Conservation (phyloP, 2,113 vertebrate species). For the Brachyhypopomus gauderio region DNA sequence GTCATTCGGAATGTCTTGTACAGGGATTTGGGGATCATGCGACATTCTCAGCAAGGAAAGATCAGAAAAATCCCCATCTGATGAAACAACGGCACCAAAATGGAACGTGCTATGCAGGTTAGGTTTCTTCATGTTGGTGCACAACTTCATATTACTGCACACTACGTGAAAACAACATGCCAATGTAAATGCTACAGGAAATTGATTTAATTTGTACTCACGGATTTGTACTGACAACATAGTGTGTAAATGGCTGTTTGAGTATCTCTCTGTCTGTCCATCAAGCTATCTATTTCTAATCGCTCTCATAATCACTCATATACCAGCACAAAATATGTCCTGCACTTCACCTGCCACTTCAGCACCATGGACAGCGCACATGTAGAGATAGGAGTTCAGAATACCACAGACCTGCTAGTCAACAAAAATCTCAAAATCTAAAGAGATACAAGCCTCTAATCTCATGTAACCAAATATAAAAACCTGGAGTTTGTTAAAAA, state of each 20-base stretch:
- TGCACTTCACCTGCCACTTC: not conserved
- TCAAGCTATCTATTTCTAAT: too few species aligned
- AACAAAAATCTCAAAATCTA: too few species aligned
- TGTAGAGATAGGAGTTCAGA: not conserved
- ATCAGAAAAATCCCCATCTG: slow-evolving; percentile 65
- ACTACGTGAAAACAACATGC: not conserved
- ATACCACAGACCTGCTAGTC: too few species aligned
- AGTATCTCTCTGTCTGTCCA: too few species aligned
- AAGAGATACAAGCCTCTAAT: too few species aligned
- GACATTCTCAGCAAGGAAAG: slow-evolving; percentile 53
- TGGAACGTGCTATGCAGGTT: slow-evolving; percentile 35
- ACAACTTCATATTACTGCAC: not conserved
- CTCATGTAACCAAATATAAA: too few species aligned
- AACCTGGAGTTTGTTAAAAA: too few species aligned
- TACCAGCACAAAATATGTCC: not conserved
- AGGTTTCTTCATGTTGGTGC: not conserved
- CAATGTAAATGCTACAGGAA: not conserved
- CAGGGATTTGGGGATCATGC: slow-evolving; percentile 46
- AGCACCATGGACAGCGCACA: slow-evolving; percentile 5
- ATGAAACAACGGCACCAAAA: slow-evolving; percentile 55
- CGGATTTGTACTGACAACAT: not conserved
- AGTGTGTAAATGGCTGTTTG: not conserved
- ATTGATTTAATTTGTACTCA: not conserved
- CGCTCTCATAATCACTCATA: not conserved
- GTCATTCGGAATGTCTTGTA: slow-evolving; percentile 61